Evolutionary conservation across 2,797 vertebrate species (phyloP).

Genomic region (Hirundo rustica): DNA sequence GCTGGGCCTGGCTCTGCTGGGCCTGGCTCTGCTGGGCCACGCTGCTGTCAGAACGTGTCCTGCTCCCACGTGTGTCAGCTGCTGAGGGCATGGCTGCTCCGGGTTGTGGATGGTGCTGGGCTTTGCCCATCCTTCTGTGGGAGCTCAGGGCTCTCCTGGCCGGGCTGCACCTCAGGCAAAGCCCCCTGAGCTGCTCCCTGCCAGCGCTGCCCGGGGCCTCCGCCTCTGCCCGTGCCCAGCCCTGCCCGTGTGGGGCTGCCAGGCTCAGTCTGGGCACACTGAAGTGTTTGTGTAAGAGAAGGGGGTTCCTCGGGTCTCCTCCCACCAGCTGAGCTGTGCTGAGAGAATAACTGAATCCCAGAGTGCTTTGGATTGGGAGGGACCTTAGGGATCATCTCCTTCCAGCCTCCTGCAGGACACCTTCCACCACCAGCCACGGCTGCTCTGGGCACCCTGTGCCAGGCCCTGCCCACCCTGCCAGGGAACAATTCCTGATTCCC

Average conservation of each 20-base stretch:
- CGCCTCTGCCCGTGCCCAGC: rapidly evolving
- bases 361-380: neutral
- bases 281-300: neutral
- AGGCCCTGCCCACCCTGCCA: neutral
- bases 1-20: neutral
- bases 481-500: neutral
- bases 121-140: neutral
- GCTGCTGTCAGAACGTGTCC: neutral
- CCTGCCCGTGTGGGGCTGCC: neutral
- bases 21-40: neutral
- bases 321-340: neutral
- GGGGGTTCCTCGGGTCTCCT: neutral
- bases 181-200: rapidly evolving
- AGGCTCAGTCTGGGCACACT: neutral
- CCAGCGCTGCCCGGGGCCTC: neutral
- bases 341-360: neutral
- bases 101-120: rapidly evolving
- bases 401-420: neutral
- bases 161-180: neutral
- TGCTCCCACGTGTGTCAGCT: rapidly evolving
- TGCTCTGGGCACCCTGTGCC: neutral
- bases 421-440: neutral
- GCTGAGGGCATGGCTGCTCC: neutral
- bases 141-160: neutral
- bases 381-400: neutral